Base-by-base conservation (phyloP, 1,140 invertebrate genomes). In the Papilio xuthus region DNA sequence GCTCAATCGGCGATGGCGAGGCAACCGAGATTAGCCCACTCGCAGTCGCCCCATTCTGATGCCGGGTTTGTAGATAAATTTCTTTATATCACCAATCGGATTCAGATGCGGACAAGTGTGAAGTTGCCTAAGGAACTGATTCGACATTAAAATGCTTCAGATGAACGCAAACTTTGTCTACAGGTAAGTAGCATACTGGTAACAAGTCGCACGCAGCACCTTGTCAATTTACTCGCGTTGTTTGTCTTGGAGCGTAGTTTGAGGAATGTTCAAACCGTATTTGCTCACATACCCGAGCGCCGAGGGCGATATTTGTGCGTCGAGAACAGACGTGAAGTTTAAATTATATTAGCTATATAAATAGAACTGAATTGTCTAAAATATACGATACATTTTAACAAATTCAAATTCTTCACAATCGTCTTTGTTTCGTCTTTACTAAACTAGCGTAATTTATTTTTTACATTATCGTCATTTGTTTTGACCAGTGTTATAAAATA, bases 191-290 rank as follows among this genome's bases (percentile, higher is more conserved):
- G 60, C 60, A 67, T 28, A 28, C 60, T 4, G 60, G 10, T 67
- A 67, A 73, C 71, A 73, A 73, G 42, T 73, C 41, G 41, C 28
- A 69, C 70, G 37, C 42, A 42, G 56, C 23, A 67, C 60, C 41
- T 73, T 73, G 71, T 73, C 71, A 47, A 47, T 47, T 73, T 44
- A 28, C 71, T 73, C 23, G 20, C 20, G 41, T 50, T 73, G 71
- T 44, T 73, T 73, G 71, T 73, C 12, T 47, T 47, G 42, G 71
- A 26, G 41, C 42, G 23, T 73, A 73, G 71, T 73, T 73, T 73
- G 42, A 44, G 71, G 42, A 73, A 73, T 73, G 71, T 42, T 73
- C 42, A 26, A 26, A 26, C 71, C 3, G 41, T 73, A 73, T 73
- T 73, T 73, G 41, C 42, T 73, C 71, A 12, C 71, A 73, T 47